Base-by-base conservation (phyloP, 64 coral and sea anemone species). In the Montipora capricornis region DNA sequence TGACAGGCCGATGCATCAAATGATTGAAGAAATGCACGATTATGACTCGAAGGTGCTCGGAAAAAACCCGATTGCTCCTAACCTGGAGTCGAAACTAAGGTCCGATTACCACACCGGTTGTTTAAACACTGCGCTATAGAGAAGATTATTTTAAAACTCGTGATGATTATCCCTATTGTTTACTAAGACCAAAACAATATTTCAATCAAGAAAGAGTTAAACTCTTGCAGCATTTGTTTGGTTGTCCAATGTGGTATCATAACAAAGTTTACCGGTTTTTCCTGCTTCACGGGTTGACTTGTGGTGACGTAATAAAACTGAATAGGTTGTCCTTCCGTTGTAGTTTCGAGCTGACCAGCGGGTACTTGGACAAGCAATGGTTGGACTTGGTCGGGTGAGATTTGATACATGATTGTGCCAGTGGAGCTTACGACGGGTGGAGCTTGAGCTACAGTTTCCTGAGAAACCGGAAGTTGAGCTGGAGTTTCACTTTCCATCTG, bases 371-470 rank as follows among this genome's bases (percentile, higher is more conserved):
- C 45, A 71, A 73, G 71, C 48, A 86, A 62, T 59, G 82, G 82
- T 51, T 73, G 82, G 47, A 15, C 62, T 22, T 82, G 80, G 52
- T 64, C 82, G 64, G 66, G 62, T 46, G 44, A 37, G 64, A 86
- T 86, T 45, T 86, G 82, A 59, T 86, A 86, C 82, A 51, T 86
- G 9, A 82, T 82, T 82, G 80, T 52, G 17, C 50, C 78, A 80
- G 78, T 49, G 5, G 51, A 19, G 19, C 49, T 47, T 7, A 58
- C 16, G 20, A 84, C 59, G 8, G 81, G 81, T 4, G 26, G 29
- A 47, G 37, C 11, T 16, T 62, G 81, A 26, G 26, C 37, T 13
- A 6, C 12, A 62, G 1, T 45, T 64, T 19, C 10, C 59, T 84
- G 61, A 20, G 37, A 44, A 48, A 64, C 44, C 8, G 82, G 82